Evolutionary conservation across 2,113 vertebrate genomes (phyloP), one percentile per base, ranked within the genome.

Genomic region (Bujurquina vittata): DNA sequence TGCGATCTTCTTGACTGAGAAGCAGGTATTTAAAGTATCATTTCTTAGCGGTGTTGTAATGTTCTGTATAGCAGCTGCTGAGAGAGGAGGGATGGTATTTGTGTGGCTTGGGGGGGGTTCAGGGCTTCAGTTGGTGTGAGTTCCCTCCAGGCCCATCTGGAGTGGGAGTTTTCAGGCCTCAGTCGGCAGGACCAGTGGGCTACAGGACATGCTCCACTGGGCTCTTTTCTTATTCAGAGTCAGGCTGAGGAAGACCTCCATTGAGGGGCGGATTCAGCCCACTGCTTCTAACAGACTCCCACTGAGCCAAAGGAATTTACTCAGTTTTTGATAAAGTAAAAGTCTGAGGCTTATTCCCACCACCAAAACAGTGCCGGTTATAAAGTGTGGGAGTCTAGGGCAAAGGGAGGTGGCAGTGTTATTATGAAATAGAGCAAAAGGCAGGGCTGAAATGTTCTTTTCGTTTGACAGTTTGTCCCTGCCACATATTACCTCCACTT

Each of bases 81-180:
- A 83, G 84, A 93, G 91, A 59, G 77, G 56, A 75, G 77, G 26
- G 79, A 78, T 85, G 84, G 87, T 88, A 89, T 92, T 1, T 91
- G 93, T 93, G 88, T 89, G 63, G 80, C 82, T 86, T 58, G 58
- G 57, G 60, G 83, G 76, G 40, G 10, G 37, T 10, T 85, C 57
- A 84, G 67, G n/a, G 85, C 90, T 84, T 94, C 93, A 90, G 89
- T 76, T 84, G 83, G 75, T 89, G 88, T 77, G 87, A 92, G 87
- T 88, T 94, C 92, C 85, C 84, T 84, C 8, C 61, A 79, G 91
- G 83, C 80, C 93, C 93, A 94, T 95, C 93, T 95, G 94, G 92
- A 92, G 88, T 83, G 86, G 87, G 84, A 89, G 87, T 43, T 67
- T 87, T 73, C 74, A 86, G 69, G 74, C 82, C 69, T 88, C 76